Conservation (phyloP, 2,888 invertebrate genomes). For the Lepas anatifera region DNA sequence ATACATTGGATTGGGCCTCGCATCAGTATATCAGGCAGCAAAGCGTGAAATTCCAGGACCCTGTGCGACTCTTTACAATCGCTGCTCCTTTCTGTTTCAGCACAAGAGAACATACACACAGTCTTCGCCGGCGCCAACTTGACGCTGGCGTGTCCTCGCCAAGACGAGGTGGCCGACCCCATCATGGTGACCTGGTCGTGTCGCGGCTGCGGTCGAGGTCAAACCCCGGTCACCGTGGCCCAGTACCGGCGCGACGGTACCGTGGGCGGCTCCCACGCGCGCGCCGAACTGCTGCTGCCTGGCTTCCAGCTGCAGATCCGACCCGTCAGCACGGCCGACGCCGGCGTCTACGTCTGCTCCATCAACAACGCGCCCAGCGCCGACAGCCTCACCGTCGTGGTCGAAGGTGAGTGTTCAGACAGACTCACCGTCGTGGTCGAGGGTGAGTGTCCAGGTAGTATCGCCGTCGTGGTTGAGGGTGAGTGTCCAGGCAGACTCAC, state of each 20-base stretch:
- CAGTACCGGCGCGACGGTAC: not conserved
- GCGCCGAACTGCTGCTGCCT: not conserved
- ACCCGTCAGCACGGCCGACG: not conserved
- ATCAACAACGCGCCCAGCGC: slow-evolving; percentile 3
- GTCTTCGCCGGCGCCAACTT: not conserved
- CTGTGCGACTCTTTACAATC: too few species aligned
- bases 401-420: not conserved
- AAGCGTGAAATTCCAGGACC: too few species aligned
- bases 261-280: not conserved
- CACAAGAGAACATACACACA: too few species aligned
- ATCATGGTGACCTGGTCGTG: slow-evolving; percentile 5
- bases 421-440: too few species aligned
- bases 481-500: too few species aligned
- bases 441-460: too few species aligned
- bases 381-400: not conserved
- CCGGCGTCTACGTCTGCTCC: not conserved
- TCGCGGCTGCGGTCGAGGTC: not conserved
- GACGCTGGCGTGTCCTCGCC: not conserved
- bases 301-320: not conserved
- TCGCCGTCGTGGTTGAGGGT: too few species aligned
- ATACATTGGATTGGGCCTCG: too few species aligned
- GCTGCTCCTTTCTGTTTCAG: too few species aligned
- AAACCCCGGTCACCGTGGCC: not conserved
- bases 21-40: too few species aligned
- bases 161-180: not conserved